Base-by-base conservation (phyloP, 2,113 vertebrate genomes). In the Gambusia affinis region DNA sequence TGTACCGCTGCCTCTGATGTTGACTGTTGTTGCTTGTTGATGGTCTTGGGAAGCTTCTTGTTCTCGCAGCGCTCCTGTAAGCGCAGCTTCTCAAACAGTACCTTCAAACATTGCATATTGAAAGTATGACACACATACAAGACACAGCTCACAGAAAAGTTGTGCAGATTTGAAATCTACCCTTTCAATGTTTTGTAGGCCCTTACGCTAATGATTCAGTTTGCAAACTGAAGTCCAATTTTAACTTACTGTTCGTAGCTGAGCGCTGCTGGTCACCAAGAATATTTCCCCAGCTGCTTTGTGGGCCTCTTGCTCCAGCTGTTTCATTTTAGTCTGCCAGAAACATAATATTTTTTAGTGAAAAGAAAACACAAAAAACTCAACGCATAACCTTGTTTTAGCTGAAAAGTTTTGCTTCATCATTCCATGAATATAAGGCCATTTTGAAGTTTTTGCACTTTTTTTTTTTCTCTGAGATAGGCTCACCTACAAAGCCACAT, bases 81-180 rank as follows among this genome's bases (percentile, higher is more conserved):
- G 57, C 91, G 95, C 31, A 99, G 88, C 75, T 97, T 98, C 72
- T 96, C 96, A 85, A 96, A 98, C 19, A 98, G 91, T 67, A 98
- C 88, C 97, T 99, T 81, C 29, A 84, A 80, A 89, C 17, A 85
- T 29, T 37, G 15, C 3, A 60, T 64, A 83, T 14, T 17, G 62
- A 60, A 30, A 72, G 22, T 33, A 35, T 12, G 7, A 27, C 0
- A 61, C 12, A 73, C 8, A 75, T 15, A 42, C 4, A 74, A 57
- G 2, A n/a, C 8, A 3, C 24, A n/a, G 22, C 17, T 47, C 11
- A 60, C 3, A 67, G 33, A 77, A 5, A 69, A 35, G 44, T 37
- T 29, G 47, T 44, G n/a, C 6, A 69, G 6, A 64, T 11, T 28
- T 82, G 19, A 65, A 8, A n/a, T 8, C 28, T 68, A 28, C 57